These are phyloP conservation scores for Thysanoteuthis rhombus DNA, from an alignment of 2,888 invertebrate species.

Conservation along the genomic window DNA sequence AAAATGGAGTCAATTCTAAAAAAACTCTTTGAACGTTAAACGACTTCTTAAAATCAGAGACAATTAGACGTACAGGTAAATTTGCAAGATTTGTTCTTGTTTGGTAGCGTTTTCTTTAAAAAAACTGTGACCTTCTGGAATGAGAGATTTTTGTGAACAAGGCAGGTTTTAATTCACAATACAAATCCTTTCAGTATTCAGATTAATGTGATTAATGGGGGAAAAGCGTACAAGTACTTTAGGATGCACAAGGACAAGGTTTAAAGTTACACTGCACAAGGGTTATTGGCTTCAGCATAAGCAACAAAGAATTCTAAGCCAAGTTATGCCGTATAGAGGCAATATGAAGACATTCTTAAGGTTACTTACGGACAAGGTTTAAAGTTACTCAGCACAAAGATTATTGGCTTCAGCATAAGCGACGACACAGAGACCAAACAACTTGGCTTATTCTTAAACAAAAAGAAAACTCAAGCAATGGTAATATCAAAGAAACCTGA, in stretches of 20 bases:
- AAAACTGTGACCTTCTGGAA: too few relatives aligned
- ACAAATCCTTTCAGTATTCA: neutral
- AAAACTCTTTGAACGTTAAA: too few relatives aligned
- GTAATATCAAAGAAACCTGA: too few relatives aligned
- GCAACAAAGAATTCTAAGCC: too few relatives aligned
- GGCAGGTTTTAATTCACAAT: neutral
- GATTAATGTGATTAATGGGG: neutral
- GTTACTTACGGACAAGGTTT: too few relatives aligned
- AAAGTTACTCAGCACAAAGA: too few relatives aligned
- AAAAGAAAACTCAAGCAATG: too few relatives aligned
- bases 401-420: too few relatives aligned
- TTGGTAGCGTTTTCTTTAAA: neutral
- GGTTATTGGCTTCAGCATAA: neutral
- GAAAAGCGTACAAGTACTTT: neutral
- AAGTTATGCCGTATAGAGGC: neutral
- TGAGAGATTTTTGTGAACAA: neutral
- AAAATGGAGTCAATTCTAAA: too few relatives aligned
- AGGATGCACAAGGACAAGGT: neutral
- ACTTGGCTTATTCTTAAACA: too few relatives aligned
- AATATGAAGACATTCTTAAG: neutral
- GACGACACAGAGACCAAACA: too few relatives aligned
- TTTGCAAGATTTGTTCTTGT: neutral
- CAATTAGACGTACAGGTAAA: neutral
- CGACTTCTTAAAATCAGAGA: too few relatives aligned
- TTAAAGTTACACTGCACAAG: neutral